These are phyloP conservation scores for Styela clava DNA, from an alignment of 23 tunicate genomes.

Conservation along the genomic window DNA sequence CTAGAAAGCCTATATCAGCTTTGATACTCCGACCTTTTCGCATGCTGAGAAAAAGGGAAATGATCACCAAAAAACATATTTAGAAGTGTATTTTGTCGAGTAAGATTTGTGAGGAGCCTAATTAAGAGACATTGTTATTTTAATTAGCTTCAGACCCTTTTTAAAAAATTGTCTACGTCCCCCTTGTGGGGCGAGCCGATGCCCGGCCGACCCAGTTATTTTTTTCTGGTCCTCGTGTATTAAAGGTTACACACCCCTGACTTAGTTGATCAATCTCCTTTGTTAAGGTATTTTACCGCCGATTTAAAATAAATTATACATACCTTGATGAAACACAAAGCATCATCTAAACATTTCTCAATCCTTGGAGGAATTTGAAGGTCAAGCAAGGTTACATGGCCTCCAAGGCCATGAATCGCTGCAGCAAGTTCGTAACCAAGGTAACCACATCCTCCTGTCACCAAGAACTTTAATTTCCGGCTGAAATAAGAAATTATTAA, in stretches of 20 bases:
- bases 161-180: too few relatives aligned
- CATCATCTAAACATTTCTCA: slow-evolving; percentile 45
- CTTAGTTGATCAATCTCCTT: too few relatives aligned
- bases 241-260: too few relatives aligned
- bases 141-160: too few relatives aligned
- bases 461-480: slow-evolving; percentile 55
- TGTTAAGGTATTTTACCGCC: too few relatives aligned
- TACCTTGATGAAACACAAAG: slow-evolving; percentile 57
- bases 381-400: slow-evolving; percentile 64
- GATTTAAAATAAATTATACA: too few relatives aligned
- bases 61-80: not conserved
- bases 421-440: slow-evolving; percentile 62
- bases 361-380: slow-evolving; percentile 44
- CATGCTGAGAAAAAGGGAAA: slow-evolving; percentile 64
- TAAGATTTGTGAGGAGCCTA: too few relatives aligned
- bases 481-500: slow-evolving; percentile 34
- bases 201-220: too few relatives aligned
- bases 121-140: too few relatives aligned
- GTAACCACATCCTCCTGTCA: slow-evolving; percentile 95
- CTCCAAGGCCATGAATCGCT: slow-evolving; percentile 65
- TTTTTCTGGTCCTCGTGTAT: too few relatives aligned
- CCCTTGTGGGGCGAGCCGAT: too few relatives aligned
- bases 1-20: slow-evolving; percentile 67
- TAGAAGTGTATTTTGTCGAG: too few relatives aligned
- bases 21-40: slow-evolving; percentile 35